Evolutionary conservation across 2,888 invertebrate species (phyloP).

Genomic region (Zaprionus bogoriensis): DNA sequence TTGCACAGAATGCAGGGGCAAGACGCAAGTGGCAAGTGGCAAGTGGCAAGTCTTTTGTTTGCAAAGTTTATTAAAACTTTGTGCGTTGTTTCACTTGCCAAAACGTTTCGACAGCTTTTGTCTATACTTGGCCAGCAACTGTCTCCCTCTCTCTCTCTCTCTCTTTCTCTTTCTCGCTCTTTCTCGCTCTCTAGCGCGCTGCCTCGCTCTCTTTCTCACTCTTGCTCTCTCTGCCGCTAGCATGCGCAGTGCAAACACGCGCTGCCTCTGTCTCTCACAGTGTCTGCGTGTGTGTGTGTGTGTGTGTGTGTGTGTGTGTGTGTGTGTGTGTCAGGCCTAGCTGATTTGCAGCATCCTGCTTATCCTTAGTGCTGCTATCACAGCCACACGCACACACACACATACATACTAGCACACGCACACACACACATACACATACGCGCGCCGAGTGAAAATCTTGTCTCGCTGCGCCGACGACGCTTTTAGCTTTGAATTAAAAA

Average conservation of each 20-base stretch:
- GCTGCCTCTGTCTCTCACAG: not conserved
- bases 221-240: conserved; percentile 4
- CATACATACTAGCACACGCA: conserved; percentile 22
- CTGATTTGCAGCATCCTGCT: conserved; percentile 73
- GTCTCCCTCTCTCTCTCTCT: not conserved
- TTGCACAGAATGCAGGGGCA: not conserved
- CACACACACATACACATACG: conserved; percentile 14
- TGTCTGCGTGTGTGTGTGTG: conserved; percentile 4
- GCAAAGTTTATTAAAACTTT: not conserved
- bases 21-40: too few relatives aligned
- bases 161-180: not conserved
- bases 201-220: not conserved
- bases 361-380: conserved; percentile 63
- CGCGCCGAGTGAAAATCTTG: conserved; percentile 1
- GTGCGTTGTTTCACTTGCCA: conserved; percentile 36
- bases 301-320: conserved; percentile 4
- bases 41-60: not conserved
- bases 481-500: conserved; percentile 77
- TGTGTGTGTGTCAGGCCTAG: conserved; percentile 30
- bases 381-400: conserved; percentile 27
- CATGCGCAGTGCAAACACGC: not conserved
- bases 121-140: conserved; percentile 43
- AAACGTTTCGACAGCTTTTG: conserved; percentile 57
- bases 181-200: not conserved
- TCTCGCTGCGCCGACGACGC: conserved; percentile 33